A percentile compares a stretch with the other conserved stretches of the same genome.
These are phyloP conservation scores for Drosophila punjabiensis DNA, from an alignment of 1,140 invertebrate species.

Conservation along the genomic window DNA sequence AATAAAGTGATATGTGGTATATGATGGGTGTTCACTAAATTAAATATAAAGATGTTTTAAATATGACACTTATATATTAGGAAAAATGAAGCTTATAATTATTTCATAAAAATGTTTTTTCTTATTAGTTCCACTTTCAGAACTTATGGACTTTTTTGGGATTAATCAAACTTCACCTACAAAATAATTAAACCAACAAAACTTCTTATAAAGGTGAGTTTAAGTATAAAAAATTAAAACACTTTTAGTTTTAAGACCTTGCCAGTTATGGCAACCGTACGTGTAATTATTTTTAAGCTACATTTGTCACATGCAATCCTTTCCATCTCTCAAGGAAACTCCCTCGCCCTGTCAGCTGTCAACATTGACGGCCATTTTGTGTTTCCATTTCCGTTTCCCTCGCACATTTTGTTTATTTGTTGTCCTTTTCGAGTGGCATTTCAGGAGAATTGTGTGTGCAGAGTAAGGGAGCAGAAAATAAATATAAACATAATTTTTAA, in stretches of 20 bases:
- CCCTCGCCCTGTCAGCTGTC: slow-evolving; percentile 18
- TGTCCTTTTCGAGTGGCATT: slow-evolving; percentile 17
- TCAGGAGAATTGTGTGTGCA: background rate
- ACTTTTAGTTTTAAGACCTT: background rate
- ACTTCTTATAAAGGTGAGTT: background rate
- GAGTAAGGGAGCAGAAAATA: slow-evolving; percentile 19
- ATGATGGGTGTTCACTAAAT: background rate
- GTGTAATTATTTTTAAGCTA: background rate
- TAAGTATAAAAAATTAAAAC: background rate
- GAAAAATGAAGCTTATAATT: background rate
- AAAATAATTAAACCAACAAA: background rate
- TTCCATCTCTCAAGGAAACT: background rate
- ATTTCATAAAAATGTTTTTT: too few species aligned
- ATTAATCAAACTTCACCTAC: background rate
- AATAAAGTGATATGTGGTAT: background rate
- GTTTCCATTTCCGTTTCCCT: slow-evolving; percentile 26
- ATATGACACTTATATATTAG: background rate
- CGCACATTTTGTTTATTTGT: slow-evolving; percentile 1
- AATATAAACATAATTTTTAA: slow-evolving; percentile 79
- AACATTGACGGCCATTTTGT: slow-evolving; percentile 51
- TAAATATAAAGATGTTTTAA: background rate
- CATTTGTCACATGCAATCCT: background rate
- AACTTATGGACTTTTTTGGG: background rate
- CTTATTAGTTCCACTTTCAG: background rate
- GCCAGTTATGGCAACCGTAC: background rate